phyloP scores from a whole-genome alignment of 2,888 invertebrate genomes.

The Osmoderma eremita region DNA sequence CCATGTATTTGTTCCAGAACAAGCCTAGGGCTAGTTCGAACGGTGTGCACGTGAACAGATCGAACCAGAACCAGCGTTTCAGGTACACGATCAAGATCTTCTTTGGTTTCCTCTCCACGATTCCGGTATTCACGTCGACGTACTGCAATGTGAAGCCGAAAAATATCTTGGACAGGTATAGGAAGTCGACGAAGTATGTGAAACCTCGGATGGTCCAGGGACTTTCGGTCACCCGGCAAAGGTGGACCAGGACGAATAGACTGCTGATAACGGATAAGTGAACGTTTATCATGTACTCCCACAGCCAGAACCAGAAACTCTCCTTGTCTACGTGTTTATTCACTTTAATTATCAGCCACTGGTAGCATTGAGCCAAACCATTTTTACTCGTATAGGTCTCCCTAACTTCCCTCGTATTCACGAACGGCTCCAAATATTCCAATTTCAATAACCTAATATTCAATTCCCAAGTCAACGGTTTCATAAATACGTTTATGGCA shows the following conservation, averaged over 20 bases:
- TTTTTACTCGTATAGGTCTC: background rate
- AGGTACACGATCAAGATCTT: conserved; percentile 28
- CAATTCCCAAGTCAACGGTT: background rate
- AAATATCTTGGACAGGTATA: conserved; percentile 32
- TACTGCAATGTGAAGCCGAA: conserved; percentile 37
- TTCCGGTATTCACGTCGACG: conserved; percentile 37
- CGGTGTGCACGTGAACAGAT: conserved; percentile 36
- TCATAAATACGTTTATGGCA: no score
- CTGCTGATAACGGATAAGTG: conserved; percentile 34
- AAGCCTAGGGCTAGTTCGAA: conserved; percentile 14
- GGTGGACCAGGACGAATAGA: conserved; percentile 11
- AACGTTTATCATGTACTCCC: conserved; percentile 37
- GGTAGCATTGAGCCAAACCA: background rate
- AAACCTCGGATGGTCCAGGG: background rate
- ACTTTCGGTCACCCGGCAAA: background rate
- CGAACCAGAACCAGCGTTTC: conserved; percentile 38
- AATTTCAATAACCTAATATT: conserved; percentile 23
- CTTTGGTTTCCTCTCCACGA: conserved; percentile 21
- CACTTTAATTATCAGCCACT: conserved; percentile 15
- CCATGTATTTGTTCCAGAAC: background rate
- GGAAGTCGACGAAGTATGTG: conserved; percentile 14
- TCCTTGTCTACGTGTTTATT: conserved; percentile 27
- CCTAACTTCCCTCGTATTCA: background rate
- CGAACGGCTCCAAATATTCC: conserved; percentile 33
- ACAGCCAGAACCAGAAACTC: conserved; percentile 18